A percentile compares a stretch with the other conserved stretches of the same genome.
These are phyloP conservation scores for Podotricha telesiphe DNA, from an alignment of 2,888 invertebrate species.

Conservation along the genomic window DNA sequence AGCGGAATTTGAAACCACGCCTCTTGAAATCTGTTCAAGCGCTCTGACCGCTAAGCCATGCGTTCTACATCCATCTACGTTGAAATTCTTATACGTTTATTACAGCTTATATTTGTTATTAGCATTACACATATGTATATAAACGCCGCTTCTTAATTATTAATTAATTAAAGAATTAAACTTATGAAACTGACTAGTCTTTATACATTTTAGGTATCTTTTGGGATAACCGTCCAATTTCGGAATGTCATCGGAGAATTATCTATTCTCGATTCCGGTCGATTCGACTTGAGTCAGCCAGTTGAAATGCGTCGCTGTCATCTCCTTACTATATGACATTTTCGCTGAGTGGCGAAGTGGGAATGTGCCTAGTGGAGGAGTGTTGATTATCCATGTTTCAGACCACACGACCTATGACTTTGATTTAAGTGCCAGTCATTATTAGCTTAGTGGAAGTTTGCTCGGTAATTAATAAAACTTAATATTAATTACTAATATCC, in stretches of 20 bases:
- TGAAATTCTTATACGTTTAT: too few relatives aligned
- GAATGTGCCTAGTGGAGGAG: neutral
- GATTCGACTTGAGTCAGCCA: constrained; percentile 36
- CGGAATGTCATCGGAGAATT: neutral
- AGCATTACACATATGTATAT: too few relatives aligned
- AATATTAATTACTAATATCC: too few relatives aligned
- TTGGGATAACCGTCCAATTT: neutral
- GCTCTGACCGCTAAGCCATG: too few relatives aligned
- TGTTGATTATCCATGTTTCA: neutral
- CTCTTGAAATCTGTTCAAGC: too few relatives aligned
- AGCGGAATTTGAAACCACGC: too few relatives aligned
- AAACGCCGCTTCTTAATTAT: too few relatives aligned
- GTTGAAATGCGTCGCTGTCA: constrained; percentile 39
- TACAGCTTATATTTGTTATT: too few relatives aligned
- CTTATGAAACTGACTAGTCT: too few relatives aligned
- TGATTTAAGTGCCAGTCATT: neutral
- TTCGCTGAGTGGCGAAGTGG: constrained; percentile 25
- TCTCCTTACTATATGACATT: constrained; percentile 39
- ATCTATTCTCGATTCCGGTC: neutral
- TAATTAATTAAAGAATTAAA: too few relatives aligned
- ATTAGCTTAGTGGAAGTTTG: neutral
- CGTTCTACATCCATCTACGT: too few relatives aligned
- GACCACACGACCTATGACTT: neutral
- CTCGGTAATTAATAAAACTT: too few relatives aligned
- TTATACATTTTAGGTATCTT: neutral